phyloP scores from a whole-genome alignment of 2,113 vertebrate genomes.

The Vulpes lagopus region DNA sequence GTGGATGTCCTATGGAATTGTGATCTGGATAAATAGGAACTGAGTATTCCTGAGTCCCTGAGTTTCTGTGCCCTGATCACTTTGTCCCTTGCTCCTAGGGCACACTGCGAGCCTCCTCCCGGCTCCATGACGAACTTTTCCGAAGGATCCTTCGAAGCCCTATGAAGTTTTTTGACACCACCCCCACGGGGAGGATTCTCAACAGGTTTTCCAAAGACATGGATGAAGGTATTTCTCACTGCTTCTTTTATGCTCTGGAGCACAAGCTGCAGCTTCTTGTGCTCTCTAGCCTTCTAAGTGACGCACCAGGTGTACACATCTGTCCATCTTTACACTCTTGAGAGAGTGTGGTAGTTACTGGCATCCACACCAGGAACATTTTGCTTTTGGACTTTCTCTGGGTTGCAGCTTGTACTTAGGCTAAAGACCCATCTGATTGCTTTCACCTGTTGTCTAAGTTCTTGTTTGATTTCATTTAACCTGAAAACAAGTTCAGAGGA shows the following conservation, averaged over 20 bases:
- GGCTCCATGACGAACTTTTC: constrained; percentile 94
- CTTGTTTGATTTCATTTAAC: background rate
- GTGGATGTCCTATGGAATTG: background rate
- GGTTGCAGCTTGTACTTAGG: background rate
- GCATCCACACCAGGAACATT: background rate
- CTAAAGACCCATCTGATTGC: background rate
- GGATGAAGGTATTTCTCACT: constrained; percentile 93
- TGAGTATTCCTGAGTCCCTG: background rate
- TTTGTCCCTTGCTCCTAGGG: constrained; percentile 85
- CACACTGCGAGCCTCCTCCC: constrained; percentile 93
- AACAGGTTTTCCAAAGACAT: constrained; percentile 96
- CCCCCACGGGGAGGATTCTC: constrained; percentile 93
- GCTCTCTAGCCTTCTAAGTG: background rate
- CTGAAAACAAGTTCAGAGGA: background rate
- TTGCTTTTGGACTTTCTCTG: background rate
- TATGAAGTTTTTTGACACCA: constrained; percentile 98
- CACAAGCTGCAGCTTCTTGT: too few species aligned
- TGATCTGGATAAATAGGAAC: background rate
- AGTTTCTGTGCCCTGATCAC: background rate
- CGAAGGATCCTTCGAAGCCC: constrained; percentile 94
- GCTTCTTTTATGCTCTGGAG: background rate
- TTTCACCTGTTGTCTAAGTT: constrained; percentile 1
- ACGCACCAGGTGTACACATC: background rate
- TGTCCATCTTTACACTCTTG: background rate
- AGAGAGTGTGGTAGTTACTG: background rate